Evolutionary conservation across 2,888 invertebrate species (phyloP).

Genomic region (Orthosia incerta): DNA sequence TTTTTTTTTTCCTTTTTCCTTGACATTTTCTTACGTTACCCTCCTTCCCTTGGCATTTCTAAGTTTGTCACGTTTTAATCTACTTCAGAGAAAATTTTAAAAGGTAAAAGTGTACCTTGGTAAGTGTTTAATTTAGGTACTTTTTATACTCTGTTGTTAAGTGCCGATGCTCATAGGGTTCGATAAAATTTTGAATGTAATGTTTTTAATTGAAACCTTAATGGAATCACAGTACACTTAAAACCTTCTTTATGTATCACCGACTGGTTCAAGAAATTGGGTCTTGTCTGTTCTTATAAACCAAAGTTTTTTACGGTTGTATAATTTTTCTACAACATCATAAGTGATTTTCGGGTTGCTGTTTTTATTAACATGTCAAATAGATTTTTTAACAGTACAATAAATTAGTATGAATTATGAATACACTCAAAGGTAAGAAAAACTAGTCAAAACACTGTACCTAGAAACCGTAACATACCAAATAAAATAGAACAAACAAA

Average conservation of each 20-base stretch:
- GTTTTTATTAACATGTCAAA: not conserved
- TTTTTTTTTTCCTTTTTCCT: constrained; percentile 32
- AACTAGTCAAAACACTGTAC: not conserved
- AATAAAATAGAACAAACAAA: constrained; percentile 13
- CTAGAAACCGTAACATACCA: not conserved
- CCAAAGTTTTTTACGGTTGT: too few relatives aligned
- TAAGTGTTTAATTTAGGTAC: constrained; percentile 64
- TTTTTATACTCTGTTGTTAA: constrained; percentile 7
- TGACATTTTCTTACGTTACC: constrained; percentile 26
- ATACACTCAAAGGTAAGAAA: not conserved
- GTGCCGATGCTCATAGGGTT: constrained; percentile 1
- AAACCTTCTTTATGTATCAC: not conserved
- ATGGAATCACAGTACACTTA: not conserved
- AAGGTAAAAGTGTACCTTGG: constrained; percentile 48
- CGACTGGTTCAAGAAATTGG: not conserved
- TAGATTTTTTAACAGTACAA: not conserved
- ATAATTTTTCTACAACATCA: too few relatives aligned
- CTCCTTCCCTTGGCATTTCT: constrained; percentile 49
- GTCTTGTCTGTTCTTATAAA: not conserved
- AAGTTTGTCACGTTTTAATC: constrained; percentile 69
- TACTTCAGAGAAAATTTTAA: constrained; percentile 50
- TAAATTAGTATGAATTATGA: too few relatives aligned
- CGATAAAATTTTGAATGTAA: not conserved
- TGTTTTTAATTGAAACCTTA: not conserved
- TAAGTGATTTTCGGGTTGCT: not conserved